Evolutionary conservation across 2,888 invertebrate species (phyloP).

Genomic region (Plusia festucae): DNA sequence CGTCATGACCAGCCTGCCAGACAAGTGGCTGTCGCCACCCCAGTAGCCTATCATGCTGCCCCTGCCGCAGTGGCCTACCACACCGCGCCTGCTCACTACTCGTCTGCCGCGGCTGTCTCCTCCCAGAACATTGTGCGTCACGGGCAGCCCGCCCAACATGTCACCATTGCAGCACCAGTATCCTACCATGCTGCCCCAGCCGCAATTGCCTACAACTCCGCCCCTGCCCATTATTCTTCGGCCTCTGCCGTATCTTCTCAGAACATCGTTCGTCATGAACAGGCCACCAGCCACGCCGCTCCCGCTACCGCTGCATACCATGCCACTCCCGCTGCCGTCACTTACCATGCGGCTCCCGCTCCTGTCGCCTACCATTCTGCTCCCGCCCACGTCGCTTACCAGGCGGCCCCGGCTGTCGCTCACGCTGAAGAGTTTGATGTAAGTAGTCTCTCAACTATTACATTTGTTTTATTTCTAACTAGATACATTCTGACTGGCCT

Average conservation of each 20-base stretch:
- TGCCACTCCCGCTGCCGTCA: constrained; percentile 46
- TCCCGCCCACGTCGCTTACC: constrained; percentile 54
- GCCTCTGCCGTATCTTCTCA: constrained; percentile 74
- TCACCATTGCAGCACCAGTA: constrained; percentile 53
- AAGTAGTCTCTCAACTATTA: constrained; percentile 10
- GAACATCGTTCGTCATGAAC: constrained; percentile 72
- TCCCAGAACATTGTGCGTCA: constrained; percentile 67
- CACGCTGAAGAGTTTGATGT: constrained; percentile 39
- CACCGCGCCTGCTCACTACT: constrained; percentile 57
- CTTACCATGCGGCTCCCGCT: constrained; percentile 52
- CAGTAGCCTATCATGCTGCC: constrained; percentile 41
- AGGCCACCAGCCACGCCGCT: constrained; percentile 58
- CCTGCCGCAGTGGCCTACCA: constrained; percentile 41
- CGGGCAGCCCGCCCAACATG: constrained; percentile 57
- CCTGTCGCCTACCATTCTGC: constrained; percentile 67
- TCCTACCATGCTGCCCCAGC: constrained; percentile 55
- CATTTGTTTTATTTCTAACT: no score
- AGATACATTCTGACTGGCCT: neutral
- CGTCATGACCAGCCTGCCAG: constrained; percentile 69
- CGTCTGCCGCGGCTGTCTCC: constrained; percentile 69
- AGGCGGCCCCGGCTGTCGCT: constrained; percentile 60
- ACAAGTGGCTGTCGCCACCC: constrained; percentile 21
- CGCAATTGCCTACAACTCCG: constrained; percentile 42
- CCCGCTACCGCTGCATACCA: constrained; percentile 53
- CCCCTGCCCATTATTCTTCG: constrained; percentile 67